A percentile compares a stretch with the other conserved stretches of the same genome.
Conservation (phyloP, 2,888 invertebrate genomes). For the Tholera decimalis region DNA sequence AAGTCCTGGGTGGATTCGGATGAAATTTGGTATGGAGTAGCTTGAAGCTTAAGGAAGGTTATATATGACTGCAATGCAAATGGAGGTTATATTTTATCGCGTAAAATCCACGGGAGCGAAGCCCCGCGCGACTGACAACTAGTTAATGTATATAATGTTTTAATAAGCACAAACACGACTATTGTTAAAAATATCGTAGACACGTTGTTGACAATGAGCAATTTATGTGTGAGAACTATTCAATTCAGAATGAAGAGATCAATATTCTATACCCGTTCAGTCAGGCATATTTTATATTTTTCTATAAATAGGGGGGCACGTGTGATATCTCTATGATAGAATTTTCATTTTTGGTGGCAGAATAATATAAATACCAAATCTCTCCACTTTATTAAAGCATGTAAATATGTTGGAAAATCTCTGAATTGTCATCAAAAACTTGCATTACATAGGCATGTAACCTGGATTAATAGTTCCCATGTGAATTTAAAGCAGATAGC, state of each 20-base stretch:
- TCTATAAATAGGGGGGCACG: not conserved
- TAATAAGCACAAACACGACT: not conserved
- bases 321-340: no score
- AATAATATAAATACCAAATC: not conserved
- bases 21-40: no score
- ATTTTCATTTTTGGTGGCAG: no score
- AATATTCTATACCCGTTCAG: not conserved
- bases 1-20: no score
- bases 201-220: conserved; percentile 39
- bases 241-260: conserved; percentile 1
- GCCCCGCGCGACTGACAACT: no score
- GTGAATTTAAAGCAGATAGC: conserved; percentile 27
- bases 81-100: no score
- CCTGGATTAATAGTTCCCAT: conserved; percentile 11
- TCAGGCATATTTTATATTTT: not conserved
- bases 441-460: not conserved
- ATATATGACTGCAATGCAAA: no score
- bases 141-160: not conserved
- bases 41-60: no score
- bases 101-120: no score
- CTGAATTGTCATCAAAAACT: conserved; percentile 2
- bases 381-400: not conserved
- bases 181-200: conserved; percentile 4
- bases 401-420: not conserved
- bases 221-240: conserved; percentile 22